Evolutionary conservation across 2,888 invertebrate species (phyloP).

Genomic region (Nudaria mundana): DNA sequence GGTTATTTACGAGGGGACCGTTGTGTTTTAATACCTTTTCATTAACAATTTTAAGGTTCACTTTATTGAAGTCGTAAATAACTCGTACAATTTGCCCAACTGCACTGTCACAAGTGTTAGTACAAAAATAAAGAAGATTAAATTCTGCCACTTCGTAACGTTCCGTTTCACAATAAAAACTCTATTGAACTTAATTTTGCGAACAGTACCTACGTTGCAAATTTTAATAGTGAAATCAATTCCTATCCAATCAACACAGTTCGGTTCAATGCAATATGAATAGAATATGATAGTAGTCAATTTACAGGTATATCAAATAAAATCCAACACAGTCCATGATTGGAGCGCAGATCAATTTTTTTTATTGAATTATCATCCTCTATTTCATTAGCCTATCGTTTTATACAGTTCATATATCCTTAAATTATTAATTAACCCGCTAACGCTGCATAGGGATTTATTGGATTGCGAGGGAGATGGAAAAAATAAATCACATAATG

Average conservation of each 20-base stretch:
- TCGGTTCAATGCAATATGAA: conserved; percentile 10
- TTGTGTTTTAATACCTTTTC: conserved; percentile 79
- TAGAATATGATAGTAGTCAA: conserved; percentile 17
- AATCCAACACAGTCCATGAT: conserved; percentile 6
- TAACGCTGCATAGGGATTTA: conserved; percentile 60
- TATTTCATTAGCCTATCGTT: conserved; percentile 35
- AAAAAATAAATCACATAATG: conserved; percentile 69
- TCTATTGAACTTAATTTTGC: conserved; percentile 6
- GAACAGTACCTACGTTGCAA: neutral
- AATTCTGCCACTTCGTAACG: conserved; percentile 35
- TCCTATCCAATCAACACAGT: conserved; percentile 13
- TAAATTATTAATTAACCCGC: conserved; percentile 77
- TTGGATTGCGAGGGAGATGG: conserved; percentile 60
- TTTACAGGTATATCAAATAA: conserved; percentile 11
- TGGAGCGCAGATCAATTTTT: conserved; percentile 11
- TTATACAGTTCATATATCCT: conserved; percentile 39
- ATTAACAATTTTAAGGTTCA: conserved; percentile 81
- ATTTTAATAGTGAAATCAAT: conserved; percentile 7
- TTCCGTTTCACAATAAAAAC: conserved; percentile 14
- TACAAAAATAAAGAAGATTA: conserved; percentile 50
- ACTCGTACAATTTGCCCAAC: conserved; percentile 62
- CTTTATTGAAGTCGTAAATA: conserved; percentile 80
- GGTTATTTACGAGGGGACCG: conserved; percentile 73
- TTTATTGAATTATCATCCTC: conserved; percentile 41
- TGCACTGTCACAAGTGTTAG: conserved; percentile 59